A percentile compares a stretch with the other conserved stretches of the same genome.
Conservation (phyloP, 2,888 invertebrate species). For the Drosophila fulvimacula region DNA sequence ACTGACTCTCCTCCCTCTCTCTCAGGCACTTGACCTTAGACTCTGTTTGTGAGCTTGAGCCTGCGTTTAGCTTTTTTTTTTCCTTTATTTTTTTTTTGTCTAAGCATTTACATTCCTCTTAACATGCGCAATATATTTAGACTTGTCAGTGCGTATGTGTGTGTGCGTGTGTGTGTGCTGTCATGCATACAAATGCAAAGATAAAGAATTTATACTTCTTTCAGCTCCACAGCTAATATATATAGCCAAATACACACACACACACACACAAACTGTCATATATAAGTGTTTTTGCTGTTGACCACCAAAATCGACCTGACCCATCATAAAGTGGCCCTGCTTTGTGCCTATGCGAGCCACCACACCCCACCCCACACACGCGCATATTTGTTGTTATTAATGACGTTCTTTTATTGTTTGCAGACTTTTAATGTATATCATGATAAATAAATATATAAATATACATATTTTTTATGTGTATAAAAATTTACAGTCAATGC, state of each 20-base stretch:
- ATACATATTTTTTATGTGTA: neutral
- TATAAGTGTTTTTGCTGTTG: slow-evolving; percentile 33
- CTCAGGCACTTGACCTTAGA: slow-evolving; percentile 67
- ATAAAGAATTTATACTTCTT: slow-evolving; percentile 56
- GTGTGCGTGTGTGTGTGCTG: slow-evolving; percentile 38
- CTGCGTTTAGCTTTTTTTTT: slow-evolving; percentile 44
- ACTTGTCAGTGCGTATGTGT: slow-evolving; percentile 41
- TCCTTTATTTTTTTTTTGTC: slow-evolving; percentile 24
- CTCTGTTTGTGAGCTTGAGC: slow-evolving; percentile 25
- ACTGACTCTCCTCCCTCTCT: neutral
- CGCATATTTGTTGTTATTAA: slow-evolving; percentile 54
- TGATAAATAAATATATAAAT: neutral
- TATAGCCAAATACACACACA: slow-evolving; percentile 12
- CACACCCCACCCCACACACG: neutral
- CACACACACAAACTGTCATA: slow-evolving; percentile 2
- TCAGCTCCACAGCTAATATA: slow-evolving; percentile 24
- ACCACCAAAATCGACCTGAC: slow-evolving; percentile 65
- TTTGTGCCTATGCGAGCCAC: neutral
- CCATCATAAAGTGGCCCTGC: slow-evolving; percentile 56
- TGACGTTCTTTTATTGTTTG: slow-evolving; percentile 52
- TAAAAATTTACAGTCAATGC: slow-evolving; percentile 65
- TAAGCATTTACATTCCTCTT: slow-evolving; percentile 70
- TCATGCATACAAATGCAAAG: slow-evolving; percentile 75
- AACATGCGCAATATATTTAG: slow-evolving; percentile 74
- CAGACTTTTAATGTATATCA: slow-evolving; percentile 42